Conservation (phyloP, 37 sponge, comb jelly and placozoan genomes). For the Petrosia ficiformis region DNA sequence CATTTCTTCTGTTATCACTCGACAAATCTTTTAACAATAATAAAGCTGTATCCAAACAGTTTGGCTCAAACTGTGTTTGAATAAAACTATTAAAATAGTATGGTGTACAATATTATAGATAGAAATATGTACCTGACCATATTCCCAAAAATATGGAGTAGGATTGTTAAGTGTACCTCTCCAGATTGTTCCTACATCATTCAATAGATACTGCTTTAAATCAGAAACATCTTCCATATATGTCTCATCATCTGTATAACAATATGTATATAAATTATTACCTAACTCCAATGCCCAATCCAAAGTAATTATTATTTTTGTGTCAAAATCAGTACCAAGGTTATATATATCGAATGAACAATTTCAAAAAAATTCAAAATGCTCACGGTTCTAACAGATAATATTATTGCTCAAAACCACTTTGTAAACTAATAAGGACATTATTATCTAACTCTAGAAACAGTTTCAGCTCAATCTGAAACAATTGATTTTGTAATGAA, state of each 20-base stretch:
- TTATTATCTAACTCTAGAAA: too few relatives aligned
- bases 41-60: slow-evolving; percentile 63
- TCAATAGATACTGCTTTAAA: slow-evolving; percentile 28
- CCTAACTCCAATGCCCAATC: too few relatives aligned
- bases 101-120: neutral
- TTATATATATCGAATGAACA: too few relatives aligned
- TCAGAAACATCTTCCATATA: slow-evolving; percentile 52
- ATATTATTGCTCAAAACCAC: too few relatives aligned
- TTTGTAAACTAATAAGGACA: too few relatives aligned
- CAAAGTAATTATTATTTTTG: too few relatives aligned
- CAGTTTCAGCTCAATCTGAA: too few relatives aligned
- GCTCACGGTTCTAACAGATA: too few relatives aligned
- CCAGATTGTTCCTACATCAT: slow-evolving; percentile 68
- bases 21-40: slow-evolving; percentile 36
- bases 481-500: too few relatives aligned
- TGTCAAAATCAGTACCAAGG: too few relatives aligned
- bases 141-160: slow-evolving; percentile 56
- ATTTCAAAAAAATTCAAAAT: too few relatives aligned
- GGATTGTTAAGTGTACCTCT: slow-evolving; percentile 45
- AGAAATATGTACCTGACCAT: slow-evolving; percentile 59
- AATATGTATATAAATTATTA: too few relatives aligned
- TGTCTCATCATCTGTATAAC: slow-evolving; percentile 59
- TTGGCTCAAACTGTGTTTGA: slow-evolving; percentile 48
- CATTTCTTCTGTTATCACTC: slow-evolving; percentile 60
- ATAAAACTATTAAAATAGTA: neutral